Percentiles rank a stretch among this genome's conserved stretches.
phyloP scores from a whole-genome alignment of 2,797 vertebrate genomes.

The Austrolebias charrua region DNA sequence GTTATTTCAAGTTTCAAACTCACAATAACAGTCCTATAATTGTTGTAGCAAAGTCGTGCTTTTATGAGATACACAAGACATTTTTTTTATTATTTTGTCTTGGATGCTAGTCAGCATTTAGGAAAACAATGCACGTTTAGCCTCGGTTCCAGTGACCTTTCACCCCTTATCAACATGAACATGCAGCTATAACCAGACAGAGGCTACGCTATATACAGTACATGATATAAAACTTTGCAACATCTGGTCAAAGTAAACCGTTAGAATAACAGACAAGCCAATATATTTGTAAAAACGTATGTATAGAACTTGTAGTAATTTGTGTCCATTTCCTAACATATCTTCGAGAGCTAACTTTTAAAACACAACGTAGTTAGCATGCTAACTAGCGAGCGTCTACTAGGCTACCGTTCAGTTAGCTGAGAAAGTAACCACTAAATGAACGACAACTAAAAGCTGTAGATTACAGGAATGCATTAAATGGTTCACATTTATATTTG shows the following conservation, averaged over 20 bases:
- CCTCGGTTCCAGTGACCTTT: slow-evolving; percentile 50
- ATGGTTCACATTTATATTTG: neutral
- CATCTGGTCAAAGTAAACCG: neutral
- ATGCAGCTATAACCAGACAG: slow-evolving; percentile 16
- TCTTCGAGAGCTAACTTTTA: slow-evolving; percentile 51
- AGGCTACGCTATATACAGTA: slow-evolving; percentile 1
- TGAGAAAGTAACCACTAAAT: neutral
- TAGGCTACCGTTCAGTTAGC: slow-evolving; percentile 38
- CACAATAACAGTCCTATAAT: neutral
- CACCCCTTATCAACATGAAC: slow-evolving; percentile 12
- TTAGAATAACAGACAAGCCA: neutral
- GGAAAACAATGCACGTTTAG: neutral
- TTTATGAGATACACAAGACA: neutral
- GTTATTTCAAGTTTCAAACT: neutral
- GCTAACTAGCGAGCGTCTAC: slow-evolving; percentile 55
- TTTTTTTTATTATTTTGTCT: slow-evolving; percentile 3
- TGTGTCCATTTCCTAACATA: slow-evolving; percentile 20
- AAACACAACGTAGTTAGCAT: slow-evolving; percentile 38
- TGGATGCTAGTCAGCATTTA: neutral
- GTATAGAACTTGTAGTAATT: neutral
- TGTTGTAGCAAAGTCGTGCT: neutral
- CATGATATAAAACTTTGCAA: slow-evolving; percentile 1
- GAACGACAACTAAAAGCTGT: neutral
- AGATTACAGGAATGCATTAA: neutral
- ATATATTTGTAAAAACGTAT: neutral